Evolutionary conservation across 2,888 invertebrate species (phyloP), one percentile per base, ranked within the genome.

Genomic region (Trachelus troglodyta): DNA sequence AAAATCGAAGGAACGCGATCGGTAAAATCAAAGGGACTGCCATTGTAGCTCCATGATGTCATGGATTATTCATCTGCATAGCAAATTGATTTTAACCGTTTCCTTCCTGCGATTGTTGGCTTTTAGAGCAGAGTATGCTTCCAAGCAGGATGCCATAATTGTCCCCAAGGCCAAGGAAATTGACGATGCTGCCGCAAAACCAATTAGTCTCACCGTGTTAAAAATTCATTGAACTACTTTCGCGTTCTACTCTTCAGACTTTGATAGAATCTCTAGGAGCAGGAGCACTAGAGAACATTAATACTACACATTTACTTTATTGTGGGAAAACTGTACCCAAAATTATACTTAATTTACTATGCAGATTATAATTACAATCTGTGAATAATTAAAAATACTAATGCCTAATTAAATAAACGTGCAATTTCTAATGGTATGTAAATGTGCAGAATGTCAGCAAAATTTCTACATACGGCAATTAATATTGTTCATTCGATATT

Each of bases 71-170:
- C 34, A 35, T 74, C 35, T 34, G 74, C 74, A 35, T 35, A 30
- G 30, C 34, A 74, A 74, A 74, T 74, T 35, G 35, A 74, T 74
- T 74, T 30, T 30, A 37, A 74, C 34, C 34, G 74, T 74, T 74
- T 74, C 74, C 74, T 74, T 74, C 74, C 74, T 35, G 74, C 74
- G 74, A 74, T 74, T 74, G 74, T 74, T 74, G 74, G 74, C 74
- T 74, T 74, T 74, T 34, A 30, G 34, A 37, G 74, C 74, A 34
- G 31, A 34, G 34, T 34, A 35, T 34, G 74, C 74, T 37, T 30
- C 35, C 35, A 35, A 74, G 30, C 74, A 35, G 74, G 74, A 74
- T 74, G 74, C 74, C 74, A 35, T 35, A 30, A 74, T 74, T 74
- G 74, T 37, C 34, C 35, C 35, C 74, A 35, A 74, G 74, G 74